Base-by-base conservation (phyloP, 2,888 invertebrate species). In the Globia sparganii region DNA sequence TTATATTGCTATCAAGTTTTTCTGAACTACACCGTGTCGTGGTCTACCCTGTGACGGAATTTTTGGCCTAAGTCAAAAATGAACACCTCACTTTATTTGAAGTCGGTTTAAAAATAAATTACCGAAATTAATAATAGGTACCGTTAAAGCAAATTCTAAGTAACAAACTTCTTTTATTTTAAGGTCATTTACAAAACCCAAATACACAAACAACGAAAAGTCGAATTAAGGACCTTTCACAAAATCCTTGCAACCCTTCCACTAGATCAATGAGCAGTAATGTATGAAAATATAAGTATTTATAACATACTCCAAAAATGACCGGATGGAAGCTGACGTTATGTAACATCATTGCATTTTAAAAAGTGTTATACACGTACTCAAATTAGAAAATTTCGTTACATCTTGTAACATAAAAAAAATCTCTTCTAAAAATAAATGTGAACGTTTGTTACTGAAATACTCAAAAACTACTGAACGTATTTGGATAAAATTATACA, bases 261-360 rank as follows among this genome's bases (percentile, higher is more conserved):
- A 81, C 56, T 74, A 77, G 21, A 0, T n/a, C 37, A 76, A 56
- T 59, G 21, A 59, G 21, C 31, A 34, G n/a, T 76, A 59, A 80
- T 56, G 34, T 56, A 40, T 65, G 28, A 62, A 68, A 59, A 65
- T 46, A 56, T 84, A 25, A 80, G 84, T 84, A 83, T 78, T 78
- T n/a, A 84, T 61, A 49, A 66, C 61, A 15, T 34, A 56, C 64
- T 65, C 61, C 56, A 56, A 71, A 84, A 78, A 70, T 49, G 8
- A 15, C 31, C 31, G 43, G 11, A 49, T 49, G 31, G 18, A 49
- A 59, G 43, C 76, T n/a, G 25, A 40, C 34, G 4, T 34, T 4
- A 34, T 34, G 34, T 34, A 34, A 34, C 34, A 40, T 40, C 40
- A 40, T 40, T 40, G 40, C 40, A 40, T 40, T 40, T 40, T 40